Evolutionary conservation across 2,888 invertebrate genomes (phyloP), one percentile per base, ranked within the genome.

Genomic region (Lepidonotus clava): DNA sequence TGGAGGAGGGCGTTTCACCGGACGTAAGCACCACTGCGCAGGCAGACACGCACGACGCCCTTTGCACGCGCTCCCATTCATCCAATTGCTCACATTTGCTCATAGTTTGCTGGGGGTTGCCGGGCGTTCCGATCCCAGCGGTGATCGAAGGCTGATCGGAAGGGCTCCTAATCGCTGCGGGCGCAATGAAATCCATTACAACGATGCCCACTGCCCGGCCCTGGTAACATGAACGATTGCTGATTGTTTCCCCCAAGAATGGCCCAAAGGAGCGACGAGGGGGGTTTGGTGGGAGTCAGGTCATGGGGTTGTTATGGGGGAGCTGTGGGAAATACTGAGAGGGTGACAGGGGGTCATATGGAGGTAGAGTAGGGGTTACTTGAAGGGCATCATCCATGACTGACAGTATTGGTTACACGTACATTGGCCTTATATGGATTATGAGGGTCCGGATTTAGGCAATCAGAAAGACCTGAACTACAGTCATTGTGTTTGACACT

Each of bases 111-210:
- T 4, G 28, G 28, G 32, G 66, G 32, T 66, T 14, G 14, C 28
- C 1, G 66, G 66, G 66, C 32, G 21, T 1, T 38, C 36, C 28
- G 61, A 61, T 28, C 34, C 36, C 36, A n/a, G 71, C 1, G 6
- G 71, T 71, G 71, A 71, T 71, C 36, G 71, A 71, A 38, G 38
- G 71, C 36, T 36, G 36, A 38, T 38, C 71, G 6, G 71, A 14
- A 1, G n/a, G 71, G 0, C 36, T 34, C 71, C 18, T 71, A 71
- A 71, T 71, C 36, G 71, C 24, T 11, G 24, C 71, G 36, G 66
- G 0, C 36, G 18, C 71, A 34, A 71, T 34, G 71, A 71, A 34
- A 36, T 8, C 71, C 71, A 38, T 34, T 71, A 34, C 8, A 24
- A 2, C 1, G 71, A 71, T 38, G 71, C 71, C 24, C 71, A 38